Evolutionary conservation across 2,888 invertebrate species (phyloP).

Genomic region (Sturmia bella): DNA sequence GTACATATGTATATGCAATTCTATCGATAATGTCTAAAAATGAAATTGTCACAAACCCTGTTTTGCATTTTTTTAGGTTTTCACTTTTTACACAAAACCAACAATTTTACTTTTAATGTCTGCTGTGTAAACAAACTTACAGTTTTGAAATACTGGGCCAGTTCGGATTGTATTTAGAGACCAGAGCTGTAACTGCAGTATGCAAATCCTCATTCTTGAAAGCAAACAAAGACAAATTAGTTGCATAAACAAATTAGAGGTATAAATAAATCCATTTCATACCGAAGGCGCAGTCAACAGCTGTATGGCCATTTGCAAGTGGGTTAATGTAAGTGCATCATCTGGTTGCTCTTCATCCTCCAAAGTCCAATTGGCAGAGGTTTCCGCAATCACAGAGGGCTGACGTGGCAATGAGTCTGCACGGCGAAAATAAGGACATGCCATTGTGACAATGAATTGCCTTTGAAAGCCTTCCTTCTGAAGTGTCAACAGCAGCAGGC

Average conservation of each 20-base stretch:
- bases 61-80: too few relatives aligned
- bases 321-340: conserved; percentile 85
- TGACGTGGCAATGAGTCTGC: conserved; percentile 80
- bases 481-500: conserved; percentile 35
- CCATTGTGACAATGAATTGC: conserved; percentile 74
- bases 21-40: too few relatives aligned
- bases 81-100: not conserved
- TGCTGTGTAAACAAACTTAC: conserved; percentile 74
- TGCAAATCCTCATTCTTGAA: conserved; percentile 86
- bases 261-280: conserved; percentile 77
- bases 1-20: too few relatives aligned
- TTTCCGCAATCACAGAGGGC: conserved; percentile 79
- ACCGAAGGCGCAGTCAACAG: conserved; percentile 92
- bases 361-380: conserved; percentile 77
- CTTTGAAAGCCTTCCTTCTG: conserved; percentile 44
- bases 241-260: not conserved
- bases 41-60: too few relatives aligned
- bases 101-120: not conserved
- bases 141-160: conserved; percentile 81
- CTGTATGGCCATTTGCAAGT: conserved; percentile 90
- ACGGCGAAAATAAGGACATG: conserved; percentile 81
- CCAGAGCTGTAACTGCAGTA: conserved; percentile 86
- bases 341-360: conserved; percentile 81
- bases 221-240: conserved; percentile 7
- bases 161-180: conserved; percentile 84